Evolutionary conservation across 2,888 invertebrate genomes (phyloP).

Genomic region (Sinohyriopsis cumingii): DNA sequence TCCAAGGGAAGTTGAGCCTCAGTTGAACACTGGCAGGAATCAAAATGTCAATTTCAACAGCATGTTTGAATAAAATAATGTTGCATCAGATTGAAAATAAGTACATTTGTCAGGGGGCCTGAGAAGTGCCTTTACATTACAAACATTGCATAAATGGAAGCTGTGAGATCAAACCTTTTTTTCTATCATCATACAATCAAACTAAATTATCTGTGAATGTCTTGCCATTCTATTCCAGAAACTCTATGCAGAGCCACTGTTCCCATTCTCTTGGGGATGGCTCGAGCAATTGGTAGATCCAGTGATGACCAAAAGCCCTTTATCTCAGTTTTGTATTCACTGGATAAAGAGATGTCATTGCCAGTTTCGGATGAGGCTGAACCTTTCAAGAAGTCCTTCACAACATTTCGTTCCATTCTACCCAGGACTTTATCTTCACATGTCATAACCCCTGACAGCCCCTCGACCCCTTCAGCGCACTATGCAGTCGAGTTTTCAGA

Average conservation of each 20-base stretch:
- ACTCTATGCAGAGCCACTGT: conserved; percentile 88
- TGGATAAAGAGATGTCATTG: conserved; percentile 24
- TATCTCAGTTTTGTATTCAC: conserved; percentile 75
- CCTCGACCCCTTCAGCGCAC: conserved; percentile 36
- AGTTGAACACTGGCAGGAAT: no score
- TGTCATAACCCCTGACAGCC: conserved; percentile 51
- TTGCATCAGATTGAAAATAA: no score
- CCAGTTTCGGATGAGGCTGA: conserved; percentile 56
- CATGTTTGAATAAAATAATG: no score
- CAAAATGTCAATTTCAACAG: no score
- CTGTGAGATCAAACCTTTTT: no score
- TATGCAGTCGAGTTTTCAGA: conserved; percentile 28
- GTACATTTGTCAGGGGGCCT: no score
- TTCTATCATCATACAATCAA: no score
- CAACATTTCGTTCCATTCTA: conserved; percentile 84
- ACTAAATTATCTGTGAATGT: background rate
- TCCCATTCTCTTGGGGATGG: conserved; percentile 89
- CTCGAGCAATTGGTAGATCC: conserved; percentile 93
- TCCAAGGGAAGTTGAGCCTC: no score
- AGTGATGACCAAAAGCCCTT: conserved; percentile 83
- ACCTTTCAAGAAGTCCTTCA: conserved; percentile 69
- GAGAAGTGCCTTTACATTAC: no score
- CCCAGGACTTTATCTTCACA: conserved; percentile 86
- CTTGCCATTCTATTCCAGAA: conserved; percentile 71
- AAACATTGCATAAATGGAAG: no score